These are phyloP conservation scores for Actinemys pallida DNA, from an alignment of 2,113 vertebrate genomes.

Conservation along the genomic window DNA sequence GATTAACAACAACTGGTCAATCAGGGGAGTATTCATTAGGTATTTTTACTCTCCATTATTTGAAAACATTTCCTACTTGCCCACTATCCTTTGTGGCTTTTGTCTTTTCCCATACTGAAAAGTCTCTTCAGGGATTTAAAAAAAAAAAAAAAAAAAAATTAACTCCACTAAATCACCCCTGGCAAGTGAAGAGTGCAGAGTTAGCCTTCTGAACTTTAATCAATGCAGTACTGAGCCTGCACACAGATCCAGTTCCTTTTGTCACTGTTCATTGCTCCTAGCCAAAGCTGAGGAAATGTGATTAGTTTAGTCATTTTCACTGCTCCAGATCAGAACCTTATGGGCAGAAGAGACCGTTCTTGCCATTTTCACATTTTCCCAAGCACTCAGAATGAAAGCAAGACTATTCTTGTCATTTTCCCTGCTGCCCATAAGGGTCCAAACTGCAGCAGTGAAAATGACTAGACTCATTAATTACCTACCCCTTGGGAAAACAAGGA, in stretches of 20 bases:
- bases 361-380: background rate
- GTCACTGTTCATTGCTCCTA: background rate
- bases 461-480: background rate
- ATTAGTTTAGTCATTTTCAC: background rate
- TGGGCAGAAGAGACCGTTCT: too few relatives aligned
- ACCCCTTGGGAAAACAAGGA: background rate
- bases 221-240: background rate
- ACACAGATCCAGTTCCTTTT: background rate
- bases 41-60: background rate
- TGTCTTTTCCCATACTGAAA: background rate
- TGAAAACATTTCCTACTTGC: background rate
- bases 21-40: background rate
- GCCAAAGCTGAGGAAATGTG: background rate
- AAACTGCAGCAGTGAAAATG: background rate
- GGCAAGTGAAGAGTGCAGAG: background rate
- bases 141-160: background rate
- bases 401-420: background rate
- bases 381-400: background rate
- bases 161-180: background rate
- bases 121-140: background rate
- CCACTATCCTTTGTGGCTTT: background rate
- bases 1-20: background rate
- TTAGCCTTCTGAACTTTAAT: background rate
- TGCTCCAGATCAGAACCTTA: too few relatives aligned
- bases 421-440: background rate